A percentile compares a stretch with the other conserved stretches of the same genome.
These are phyloP conservation scores for Tolmerus cingulatus DNA, from an alignment of 2,888 invertebrate genomes.

Conservation along the genomic window DNA sequence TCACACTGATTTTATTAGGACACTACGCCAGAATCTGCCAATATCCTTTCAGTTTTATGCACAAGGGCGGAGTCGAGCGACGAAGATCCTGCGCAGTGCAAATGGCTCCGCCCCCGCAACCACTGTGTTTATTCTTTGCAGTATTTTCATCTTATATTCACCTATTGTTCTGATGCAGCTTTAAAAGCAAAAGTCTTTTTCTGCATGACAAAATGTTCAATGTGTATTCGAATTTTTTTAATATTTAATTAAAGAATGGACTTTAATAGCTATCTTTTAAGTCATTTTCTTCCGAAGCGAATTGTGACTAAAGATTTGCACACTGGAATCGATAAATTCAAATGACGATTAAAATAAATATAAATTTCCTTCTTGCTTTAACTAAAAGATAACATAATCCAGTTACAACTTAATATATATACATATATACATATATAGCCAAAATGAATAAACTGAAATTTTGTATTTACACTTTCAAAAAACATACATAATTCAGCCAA, in stretches of 20 bases:
- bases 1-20: neutral
- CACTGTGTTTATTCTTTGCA: neutral
- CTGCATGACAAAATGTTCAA: neutral
- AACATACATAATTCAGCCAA: too few relatives aligned
- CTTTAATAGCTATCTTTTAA: neutral
- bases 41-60: constrained; percentile 2
- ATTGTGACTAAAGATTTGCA: neutral
- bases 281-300: neutral
- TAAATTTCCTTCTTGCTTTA: neutral
- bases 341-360: neutral
- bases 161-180: neutral
- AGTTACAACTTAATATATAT: too few relatives aligned
- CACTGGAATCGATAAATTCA: neutral
- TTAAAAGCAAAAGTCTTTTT: neutral
- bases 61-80: neutral
- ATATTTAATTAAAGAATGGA: neutral
- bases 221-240: neutral
- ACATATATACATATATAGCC: too few relatives aligned
- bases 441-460: too few relatives aligned
- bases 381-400: too few relatives aligned
- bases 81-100: neutral
- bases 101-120: neutral
- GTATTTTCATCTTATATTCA: neutral
- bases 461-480: too few relatives aligned
- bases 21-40: neutral